Percentiles rank a stretch among this genome's conserved stretches.
Conservation (phyloP, 2,113 vertebrate species). For the Aix galericulata region DNA sequence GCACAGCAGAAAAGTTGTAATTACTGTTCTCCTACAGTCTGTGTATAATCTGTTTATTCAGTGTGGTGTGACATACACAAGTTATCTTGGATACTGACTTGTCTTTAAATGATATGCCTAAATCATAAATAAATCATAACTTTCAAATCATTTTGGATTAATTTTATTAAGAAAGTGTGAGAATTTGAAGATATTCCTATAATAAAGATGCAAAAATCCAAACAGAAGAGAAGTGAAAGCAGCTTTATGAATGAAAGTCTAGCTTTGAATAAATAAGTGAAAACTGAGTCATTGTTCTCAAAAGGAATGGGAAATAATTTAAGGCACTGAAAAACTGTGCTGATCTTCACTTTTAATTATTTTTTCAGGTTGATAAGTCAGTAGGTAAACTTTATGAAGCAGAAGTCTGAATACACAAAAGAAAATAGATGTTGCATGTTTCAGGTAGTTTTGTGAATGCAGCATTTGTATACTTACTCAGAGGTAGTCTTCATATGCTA, state of each 20-base stretch:
- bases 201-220: neutral
- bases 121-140: neutral
- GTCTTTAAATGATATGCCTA: neutral
- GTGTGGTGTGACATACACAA: neutral
- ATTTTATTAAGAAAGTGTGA: neutral
- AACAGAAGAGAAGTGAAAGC: neutral
- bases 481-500: neutral
- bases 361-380: neutral
- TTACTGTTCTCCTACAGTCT: neutral
- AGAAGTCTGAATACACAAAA: neutral
- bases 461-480: neutral
- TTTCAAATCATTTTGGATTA: neutral
- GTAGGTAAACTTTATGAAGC: neutral
- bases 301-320: neutral
- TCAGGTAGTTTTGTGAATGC: neutral
- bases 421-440: neutral
- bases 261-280: neutral
- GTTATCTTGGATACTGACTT: neutral
- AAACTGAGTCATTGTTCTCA: neutral
- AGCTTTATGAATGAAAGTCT: neutral
- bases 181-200: neutral
- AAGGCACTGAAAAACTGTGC: neutral
- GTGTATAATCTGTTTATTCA: accelerated
- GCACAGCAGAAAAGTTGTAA: neutral
- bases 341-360: neutral